Conservation (phyloP, 2,113 vertebrate species). For the Zosterops hypoxanthus region DNA sequence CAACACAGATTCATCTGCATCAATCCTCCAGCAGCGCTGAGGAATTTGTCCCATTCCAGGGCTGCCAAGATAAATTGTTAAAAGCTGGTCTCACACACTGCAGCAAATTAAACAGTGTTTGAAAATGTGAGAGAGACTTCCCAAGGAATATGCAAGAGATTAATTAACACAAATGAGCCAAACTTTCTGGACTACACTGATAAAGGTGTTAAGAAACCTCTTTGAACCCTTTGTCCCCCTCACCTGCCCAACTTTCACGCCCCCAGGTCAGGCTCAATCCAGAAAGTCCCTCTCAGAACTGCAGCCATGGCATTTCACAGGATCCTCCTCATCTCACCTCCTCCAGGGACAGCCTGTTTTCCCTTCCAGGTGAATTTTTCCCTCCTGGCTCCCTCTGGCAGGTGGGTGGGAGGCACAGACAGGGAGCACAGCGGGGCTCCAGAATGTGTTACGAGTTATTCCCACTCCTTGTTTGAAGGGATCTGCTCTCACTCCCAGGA, state of each 20-base stretch:
- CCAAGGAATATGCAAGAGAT: neutral
- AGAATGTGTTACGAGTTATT: conserved; percentile 22
- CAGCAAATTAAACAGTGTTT: neutral
- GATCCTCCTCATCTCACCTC: neutral
- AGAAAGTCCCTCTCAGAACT: neutral
- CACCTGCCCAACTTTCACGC: accelerated
- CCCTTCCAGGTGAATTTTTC: neutral
- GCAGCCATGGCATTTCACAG: neutral
- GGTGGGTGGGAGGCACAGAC: neutral
- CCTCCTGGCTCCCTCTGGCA: neutral
- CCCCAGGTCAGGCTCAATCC: neutral
- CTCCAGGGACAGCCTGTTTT: neutral
- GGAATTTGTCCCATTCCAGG: neutral
- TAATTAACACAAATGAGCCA: neutral
- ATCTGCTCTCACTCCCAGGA: neutral
- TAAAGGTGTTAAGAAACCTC: neutral
- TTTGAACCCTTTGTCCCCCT: neutral
- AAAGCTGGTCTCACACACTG: neutral
- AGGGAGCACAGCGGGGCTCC: neutral
- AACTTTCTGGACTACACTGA: accelerated
- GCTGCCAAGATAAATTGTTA: neutral
- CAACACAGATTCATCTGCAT: neutral
- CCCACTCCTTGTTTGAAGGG: neutral
- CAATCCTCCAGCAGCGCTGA: neutral
- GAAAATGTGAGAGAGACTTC: neutral